Evolutionary conservation across 53 echinoderm and acorn worm genomes (phyloP).

Genomic region (Paracentrotus lividus): DNA sequence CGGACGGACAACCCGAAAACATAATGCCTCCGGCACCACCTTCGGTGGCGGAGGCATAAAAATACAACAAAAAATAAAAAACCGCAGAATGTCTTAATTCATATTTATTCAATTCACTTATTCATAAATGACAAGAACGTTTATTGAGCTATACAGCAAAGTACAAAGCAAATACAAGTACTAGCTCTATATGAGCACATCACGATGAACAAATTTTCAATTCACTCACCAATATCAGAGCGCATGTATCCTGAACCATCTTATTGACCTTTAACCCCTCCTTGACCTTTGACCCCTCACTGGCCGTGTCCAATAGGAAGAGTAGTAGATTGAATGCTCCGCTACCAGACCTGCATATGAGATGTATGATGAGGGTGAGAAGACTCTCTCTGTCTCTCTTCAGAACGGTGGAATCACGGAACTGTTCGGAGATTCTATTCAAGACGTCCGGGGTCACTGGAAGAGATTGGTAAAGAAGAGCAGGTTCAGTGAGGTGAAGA

Average conservation of each 20-base stretch:
- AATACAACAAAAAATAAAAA: too few relatives aligned
- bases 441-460: constrained; percentile 94
- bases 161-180: too few relatives aligned
- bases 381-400: constrained; percentile 92
- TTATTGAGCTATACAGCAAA: too few relatives aligned
- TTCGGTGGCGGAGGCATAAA: too few relatives aligned
- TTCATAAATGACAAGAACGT: too few relatives aligned
- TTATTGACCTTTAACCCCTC: constrained; percentile 77
- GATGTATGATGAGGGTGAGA: constrained; percentile 91
- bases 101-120: too few relatives aligned
- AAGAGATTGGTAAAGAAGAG: background rate
- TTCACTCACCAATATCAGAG: constrained; percentile 87
- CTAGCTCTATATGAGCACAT: too few relatives aligned
- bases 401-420: constrained; percentile 83
- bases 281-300: constrained; percentile 48
- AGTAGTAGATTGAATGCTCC: constrained; percentile 93
- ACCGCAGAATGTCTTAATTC: too few relatives aligned
- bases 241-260: constrained; percentile 87
- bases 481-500: background rate
- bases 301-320: constrained; percentile 87
- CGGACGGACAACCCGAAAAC: too few relatives aligned
- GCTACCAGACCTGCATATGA: constrained; percentile 94
- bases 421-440: constrained; percentile 86
- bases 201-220: background rate
- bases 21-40: too few relatives aligned